Conservation (phyloP, 2,888 invertebrate genomes). For the Panzeria rudis region DNA sequence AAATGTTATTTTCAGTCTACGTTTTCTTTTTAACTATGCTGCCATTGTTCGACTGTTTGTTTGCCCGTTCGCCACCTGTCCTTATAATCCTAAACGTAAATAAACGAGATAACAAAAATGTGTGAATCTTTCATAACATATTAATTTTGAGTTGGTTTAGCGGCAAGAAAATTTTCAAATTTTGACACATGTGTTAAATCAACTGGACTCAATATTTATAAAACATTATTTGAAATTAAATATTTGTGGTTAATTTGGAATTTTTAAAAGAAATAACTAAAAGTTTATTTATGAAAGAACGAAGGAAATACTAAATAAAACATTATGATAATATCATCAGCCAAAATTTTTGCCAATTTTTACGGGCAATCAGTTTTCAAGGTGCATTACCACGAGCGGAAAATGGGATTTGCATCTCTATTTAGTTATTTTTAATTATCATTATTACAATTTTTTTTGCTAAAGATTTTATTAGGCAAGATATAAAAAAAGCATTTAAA, state of each 20-base stretch:
- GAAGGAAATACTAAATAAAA: background rate
- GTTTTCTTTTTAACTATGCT: background rate
- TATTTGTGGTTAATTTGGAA: conserved; percentile 45
- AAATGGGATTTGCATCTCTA: background rate
- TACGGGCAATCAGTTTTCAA: background rate
- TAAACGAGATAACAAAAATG: conserved; percentile 4
- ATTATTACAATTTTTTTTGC: background rate
- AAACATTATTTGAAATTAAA: conserved; percentile 45
- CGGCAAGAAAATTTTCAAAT: conserved; percentile 30
- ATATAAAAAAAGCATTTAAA: no score
- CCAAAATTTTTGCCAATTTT: background rate
- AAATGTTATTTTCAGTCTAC: background rate
- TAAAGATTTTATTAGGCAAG: background rate
- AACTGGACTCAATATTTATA: conserved; percentile 58
- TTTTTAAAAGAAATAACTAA: background rate
- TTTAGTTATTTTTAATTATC: no score
- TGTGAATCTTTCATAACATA: conserved; percentile 36
- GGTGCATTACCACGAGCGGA: background rate
- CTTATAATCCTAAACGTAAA: background rate
- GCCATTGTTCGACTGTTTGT: background rate
- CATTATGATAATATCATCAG: background rate
- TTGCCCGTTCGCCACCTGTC: conserved; percentile 20
- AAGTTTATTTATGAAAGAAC: background rate
- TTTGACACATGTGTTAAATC: conserved; percentile 51
- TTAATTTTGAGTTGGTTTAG: conserved; percentile 54